Percentiles rank a stretch among this genome's conserved stretches.
Evolutionary conservation across 2,888 invertebrate genomes (phyloP).

Genomic region (Cremastobaeus sp.): DNA sequence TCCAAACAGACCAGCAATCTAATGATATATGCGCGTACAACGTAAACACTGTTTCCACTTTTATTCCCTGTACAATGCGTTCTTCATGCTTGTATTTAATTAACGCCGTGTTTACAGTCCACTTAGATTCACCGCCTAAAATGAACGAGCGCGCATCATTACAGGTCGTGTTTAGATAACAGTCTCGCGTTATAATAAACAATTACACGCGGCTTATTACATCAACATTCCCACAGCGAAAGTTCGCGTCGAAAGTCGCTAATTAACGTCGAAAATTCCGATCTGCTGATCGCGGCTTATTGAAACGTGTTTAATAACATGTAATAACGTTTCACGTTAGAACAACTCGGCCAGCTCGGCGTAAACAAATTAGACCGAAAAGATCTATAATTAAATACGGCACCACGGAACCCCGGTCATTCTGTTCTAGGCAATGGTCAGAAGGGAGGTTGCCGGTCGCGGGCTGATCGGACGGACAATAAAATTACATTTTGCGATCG

Average conservation of each 20-base stretch:
- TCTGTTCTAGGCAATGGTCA: constrained; percentile 9
- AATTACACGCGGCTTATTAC: constrained; percentile 14
- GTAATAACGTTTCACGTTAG: no score
- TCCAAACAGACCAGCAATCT: constrained; percentile 31
- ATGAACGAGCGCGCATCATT: constrained; percentile 18
- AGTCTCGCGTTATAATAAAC: constrained; percentile 11
- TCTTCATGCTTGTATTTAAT: constrained; percentile 40
- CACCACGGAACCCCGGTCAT: no score
- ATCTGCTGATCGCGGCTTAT: not conserved
- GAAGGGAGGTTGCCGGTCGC: constrained; percentile 19
- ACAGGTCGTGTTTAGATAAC: constrained; percentile 1
- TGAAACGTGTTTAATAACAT: no score
- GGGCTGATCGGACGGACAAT: constrained; percentile 8
- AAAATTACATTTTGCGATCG: constrained; percentile 31
- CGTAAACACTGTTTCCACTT: constrained; percentile 38
- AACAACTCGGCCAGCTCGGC: no score
- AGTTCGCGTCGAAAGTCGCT: not conserved
- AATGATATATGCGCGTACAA: constrained; percentile 51
- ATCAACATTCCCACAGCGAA: not conserved
- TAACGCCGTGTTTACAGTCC: constrained; percentile 49
- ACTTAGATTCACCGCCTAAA: constrained; percentile 32
- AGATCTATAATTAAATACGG: no score
- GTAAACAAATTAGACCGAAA: no score
- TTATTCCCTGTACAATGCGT: constrained; percentile 44
- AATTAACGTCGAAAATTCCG: not conserved